Conservation (phyloP, 2,113 vertebrate species). For the Chaenogobius annularis region DNA sequence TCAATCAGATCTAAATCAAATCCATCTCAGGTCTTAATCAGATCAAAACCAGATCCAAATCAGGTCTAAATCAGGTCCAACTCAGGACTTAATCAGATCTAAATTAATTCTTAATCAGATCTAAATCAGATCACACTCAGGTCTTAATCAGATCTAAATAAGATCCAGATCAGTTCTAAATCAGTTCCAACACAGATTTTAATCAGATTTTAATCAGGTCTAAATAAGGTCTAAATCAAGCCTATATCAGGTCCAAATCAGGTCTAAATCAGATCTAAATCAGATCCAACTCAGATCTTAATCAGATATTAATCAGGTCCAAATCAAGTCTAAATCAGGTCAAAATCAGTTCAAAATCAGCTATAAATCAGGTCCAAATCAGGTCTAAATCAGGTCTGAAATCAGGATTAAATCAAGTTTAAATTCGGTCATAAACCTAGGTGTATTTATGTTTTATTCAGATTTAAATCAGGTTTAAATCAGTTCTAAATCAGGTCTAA, state of each 20-base stretch:
- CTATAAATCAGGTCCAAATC: not conserved
- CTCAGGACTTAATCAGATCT: not conserved
- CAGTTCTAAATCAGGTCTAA: not conserved
- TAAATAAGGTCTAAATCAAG: no score
- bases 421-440: not conserved
- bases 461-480: not conserved
- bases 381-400: not conserved
- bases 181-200: no score
- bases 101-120: not conserved
- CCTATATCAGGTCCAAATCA: not conserved
- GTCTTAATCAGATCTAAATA: not conserved
- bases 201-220: no score
- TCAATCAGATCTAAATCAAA: no score
- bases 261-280: not conserved
- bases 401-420: no score
- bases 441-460: not conserved
- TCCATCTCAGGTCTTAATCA: not conserved
- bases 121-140: not conserved
- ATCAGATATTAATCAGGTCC: no score
- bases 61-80: conserved; percentile 73
- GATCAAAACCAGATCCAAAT: conserved; percentile 3
- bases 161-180: no score
- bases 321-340: not conserved
- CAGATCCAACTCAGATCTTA: not conserved
- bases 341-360: not conserved